Conservation (phyloP, 2,888 invertebrate genomes). For the Cosmorhoe ocellata region DNA sequence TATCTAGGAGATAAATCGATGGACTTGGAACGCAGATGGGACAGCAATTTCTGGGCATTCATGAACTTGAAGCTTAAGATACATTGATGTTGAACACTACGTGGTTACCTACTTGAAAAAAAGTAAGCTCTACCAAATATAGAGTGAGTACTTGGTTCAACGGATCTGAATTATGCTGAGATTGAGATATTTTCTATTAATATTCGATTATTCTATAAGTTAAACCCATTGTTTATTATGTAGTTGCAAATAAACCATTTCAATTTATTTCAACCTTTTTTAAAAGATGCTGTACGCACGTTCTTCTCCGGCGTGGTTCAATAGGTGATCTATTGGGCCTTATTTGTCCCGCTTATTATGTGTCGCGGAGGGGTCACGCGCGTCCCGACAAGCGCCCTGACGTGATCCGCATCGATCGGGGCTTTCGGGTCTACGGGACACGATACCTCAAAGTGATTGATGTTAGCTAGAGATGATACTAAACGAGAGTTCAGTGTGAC, state of each 20-base stretch:
- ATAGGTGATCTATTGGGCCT: slow-evolving; percentile 28
- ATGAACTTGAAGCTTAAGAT: no score
- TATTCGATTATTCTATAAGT: no score
- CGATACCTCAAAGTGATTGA: slow-evolving; percentile 17
- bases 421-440: slow-evolving; percentile 2
- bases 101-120: no score
- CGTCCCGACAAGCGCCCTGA: slow-evolving; percentile 22
- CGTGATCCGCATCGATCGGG: slow-evolving; percentile 28
- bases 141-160: no score
- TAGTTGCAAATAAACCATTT: no score
- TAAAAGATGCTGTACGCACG: slow-evolving; percentile 2
- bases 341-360: slow-evolving; percentile 29
- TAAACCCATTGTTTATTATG: no score
- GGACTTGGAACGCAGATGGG: slow-evolving; percentile 2
- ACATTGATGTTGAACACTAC: no score
- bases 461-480: slow-evolving; percentile 14
- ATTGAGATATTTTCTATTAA: no score
- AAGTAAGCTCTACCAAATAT: no score
- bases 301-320: slow-evolving; percentile 14
- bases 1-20: slow-evolving; percentile 22
- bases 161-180: no score
- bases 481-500: background rate
- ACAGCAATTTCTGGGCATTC: background rate
- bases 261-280: no score
- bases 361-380: slow-evolving; percentile 26